These are phyloP conservation scores for Macquaria australasica DNA, from an alignment of 2,113 vertebrate genomes.

Conservation along the genomic window DNA sequence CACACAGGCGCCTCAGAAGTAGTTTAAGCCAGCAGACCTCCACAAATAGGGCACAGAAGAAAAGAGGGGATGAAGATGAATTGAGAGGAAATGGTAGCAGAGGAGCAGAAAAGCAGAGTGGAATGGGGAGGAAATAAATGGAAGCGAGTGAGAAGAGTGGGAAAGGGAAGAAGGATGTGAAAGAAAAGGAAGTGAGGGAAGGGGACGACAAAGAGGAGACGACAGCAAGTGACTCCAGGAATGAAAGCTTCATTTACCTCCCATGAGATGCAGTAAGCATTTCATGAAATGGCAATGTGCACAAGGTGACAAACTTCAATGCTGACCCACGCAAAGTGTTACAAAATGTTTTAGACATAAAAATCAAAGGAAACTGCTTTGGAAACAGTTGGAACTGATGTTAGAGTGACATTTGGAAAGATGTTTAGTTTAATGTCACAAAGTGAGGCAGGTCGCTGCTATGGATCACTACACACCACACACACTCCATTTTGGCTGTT, in stretches of 20 bases:
- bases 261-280: not conserved
- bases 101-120: conserved; percentile 15
- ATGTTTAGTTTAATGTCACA: conserved; percentile 12
- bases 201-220: not conserved
- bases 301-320: not conserved
- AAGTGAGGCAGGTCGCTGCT: not conserved
- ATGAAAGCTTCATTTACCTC: not conserved
- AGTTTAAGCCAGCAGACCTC: conserved; percentile 48
- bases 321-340: not conserved
- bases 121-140: not conserved
- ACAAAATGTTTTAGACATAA: not conserved
- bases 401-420: conserved; percentile 3
- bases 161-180: not conserved
- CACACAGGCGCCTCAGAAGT: not conserved
- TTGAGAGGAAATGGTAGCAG: conserved; percentile 30
- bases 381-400: not conserved
- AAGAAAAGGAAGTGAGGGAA: not conserved
- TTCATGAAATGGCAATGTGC: not conserved
- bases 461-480: conserved; percentile 4
- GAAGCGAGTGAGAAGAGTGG: not conserved
- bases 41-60: conserved; percentile 53
- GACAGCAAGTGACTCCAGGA: not conserved
- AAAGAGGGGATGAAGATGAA: conserved; percentile 26
- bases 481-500: not conserved
- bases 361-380: not conserved